These are phyloP conservation scores for Nomada ferruginata DNA, from an alignment of 2,888 invertebrate genomes.

Conservation along the genomic window DNA sequence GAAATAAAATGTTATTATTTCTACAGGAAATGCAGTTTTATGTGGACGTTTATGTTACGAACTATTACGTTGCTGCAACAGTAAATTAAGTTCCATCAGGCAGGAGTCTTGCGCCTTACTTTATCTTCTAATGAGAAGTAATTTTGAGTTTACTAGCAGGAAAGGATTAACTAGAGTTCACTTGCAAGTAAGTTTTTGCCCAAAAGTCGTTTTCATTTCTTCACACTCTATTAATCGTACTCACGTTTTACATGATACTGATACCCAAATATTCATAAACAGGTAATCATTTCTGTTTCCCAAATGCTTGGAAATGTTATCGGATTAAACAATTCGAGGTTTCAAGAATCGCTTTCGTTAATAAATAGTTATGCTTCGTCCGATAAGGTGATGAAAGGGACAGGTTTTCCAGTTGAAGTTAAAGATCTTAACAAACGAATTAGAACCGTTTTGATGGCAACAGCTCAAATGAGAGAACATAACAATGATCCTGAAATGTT, in stretches of 20 bases:
- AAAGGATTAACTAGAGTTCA: conserved; percentile 95
- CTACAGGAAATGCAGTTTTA: conserved; percentile 89
- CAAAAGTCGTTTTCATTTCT: neutral
- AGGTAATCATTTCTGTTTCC: conserved; percentile 98
- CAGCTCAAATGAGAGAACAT: conserved; percentile 95
- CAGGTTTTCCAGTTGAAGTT: conserved; percentile 94
- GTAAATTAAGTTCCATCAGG: conserved; percentile 92
- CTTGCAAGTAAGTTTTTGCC: conserved; percentile 88
- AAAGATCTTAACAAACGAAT: conserved; percentile 97
- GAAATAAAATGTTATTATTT: conserved; percentile 5
- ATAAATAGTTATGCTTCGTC: conserved; percentile 97
- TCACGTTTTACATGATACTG: too few species aligned
- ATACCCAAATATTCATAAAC: conserved; percentile 50
- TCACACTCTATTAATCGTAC: neutral
- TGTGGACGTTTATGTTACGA: conserved; percentile 93
- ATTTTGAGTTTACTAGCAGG: conserved; percentile 94
- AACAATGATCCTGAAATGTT: conserved; percentile 96
- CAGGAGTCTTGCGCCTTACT: conserved; percentile 96
- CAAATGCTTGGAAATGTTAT: conserved; percentile 96
- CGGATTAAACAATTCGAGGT: conserved; percentile 96
- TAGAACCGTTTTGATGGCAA: conserved; percentile 97
- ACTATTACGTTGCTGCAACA: conserved; percentile 93
- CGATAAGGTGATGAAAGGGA: conserved; percentile 97
- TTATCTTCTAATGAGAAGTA: conserved; percentile 96
- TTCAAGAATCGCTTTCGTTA: conserved; percentile 96